Conservation (phyloP, 2,113 vertebrate genomes). For the Physeter macrocephalus region DNA sequence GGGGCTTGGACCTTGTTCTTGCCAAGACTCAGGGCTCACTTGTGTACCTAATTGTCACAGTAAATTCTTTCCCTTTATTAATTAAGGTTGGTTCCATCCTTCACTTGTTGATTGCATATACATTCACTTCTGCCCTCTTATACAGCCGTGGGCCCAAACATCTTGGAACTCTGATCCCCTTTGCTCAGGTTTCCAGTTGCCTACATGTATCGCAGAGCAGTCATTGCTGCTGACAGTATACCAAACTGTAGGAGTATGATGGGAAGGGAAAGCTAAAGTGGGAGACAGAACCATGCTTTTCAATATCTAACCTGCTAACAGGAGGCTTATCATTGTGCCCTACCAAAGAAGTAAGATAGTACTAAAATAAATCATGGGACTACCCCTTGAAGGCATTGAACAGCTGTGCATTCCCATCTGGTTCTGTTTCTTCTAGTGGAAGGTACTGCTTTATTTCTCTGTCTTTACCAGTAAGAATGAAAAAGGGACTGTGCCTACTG, state of each 20-base stretch:
- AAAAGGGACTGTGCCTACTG: neutral
- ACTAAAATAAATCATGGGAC: neutral
- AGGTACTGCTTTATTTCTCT: neutral
- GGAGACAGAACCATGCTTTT: neutral
- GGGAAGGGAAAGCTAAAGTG: neutral
- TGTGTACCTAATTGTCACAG: neutral
- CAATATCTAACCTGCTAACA: neutral
- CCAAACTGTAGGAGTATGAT: neutral
- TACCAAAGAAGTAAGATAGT: neutral
- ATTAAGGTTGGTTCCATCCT: neutral
- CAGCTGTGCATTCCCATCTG: neutral
- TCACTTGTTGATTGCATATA: neutral
- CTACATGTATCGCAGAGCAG: neutral
- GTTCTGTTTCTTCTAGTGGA: neutral
- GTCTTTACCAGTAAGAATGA: neutral
- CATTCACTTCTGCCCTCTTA: neutral
- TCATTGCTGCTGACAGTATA: neutral
- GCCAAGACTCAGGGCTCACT: neutral
- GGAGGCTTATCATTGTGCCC: neutral
- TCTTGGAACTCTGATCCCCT: slow-evolving; percentile 12
- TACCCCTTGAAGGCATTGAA: neutral
- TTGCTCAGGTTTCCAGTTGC: slow-evolving; percentile 4
- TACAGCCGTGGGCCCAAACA: neutral
- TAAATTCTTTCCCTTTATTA: slow-evolving; percentile 1
- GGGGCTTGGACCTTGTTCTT: neutral